Evolutionary conservation across 2,888 invertebrate species (phyloP).

Genomic region (Dyspetes luteomarginatus): DNA sequence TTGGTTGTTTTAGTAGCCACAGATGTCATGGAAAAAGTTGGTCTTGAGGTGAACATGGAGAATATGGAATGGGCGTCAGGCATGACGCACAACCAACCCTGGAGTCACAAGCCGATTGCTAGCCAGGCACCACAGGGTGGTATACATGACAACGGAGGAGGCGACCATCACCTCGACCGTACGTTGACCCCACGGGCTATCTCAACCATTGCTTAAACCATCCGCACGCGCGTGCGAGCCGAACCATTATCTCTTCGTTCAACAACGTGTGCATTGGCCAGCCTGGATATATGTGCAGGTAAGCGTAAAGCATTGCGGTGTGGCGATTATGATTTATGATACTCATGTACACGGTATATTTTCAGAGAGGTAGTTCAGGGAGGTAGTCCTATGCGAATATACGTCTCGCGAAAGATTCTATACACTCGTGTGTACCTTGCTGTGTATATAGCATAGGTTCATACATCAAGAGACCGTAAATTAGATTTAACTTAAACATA

Average conservation of each 20-base stretch:
- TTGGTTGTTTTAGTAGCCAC: conserved; percentile 9
- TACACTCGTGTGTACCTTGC: conserved; percentile 49
- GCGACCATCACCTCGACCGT: conserved; percentile 74
- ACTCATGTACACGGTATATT: conserved; percentile 69
- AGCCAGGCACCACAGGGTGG: conserved; percentile 49
- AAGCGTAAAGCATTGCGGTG: conserved; percentile 65
- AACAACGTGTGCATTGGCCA: conserved; percentile 73
- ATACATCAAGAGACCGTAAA: conserved; percentile 76
- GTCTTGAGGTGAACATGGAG: background rate
- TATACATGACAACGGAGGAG: conserved; percentile 58
- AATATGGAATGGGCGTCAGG: conserved; percentile 24
- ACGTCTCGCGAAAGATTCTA: conserved; percentile 24
- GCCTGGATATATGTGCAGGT: conserved; percentile 65
- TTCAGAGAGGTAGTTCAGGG: conserved; percentile 14
- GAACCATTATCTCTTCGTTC: conserved; percentile 78
- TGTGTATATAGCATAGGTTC: conserved; percentile 50
- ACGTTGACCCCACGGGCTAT: conserved; percentile 71
- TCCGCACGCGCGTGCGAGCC: conserved; percentile 63
- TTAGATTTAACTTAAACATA: conserved; percentile 81
- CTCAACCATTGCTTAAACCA: conserved; percentile 37
- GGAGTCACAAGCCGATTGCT: conserved; percentile 36
- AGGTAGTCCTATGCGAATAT: conserved; percentile 58
- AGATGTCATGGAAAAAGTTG: conserved; percentile 47
- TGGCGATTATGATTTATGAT: conserved; percentile 81
- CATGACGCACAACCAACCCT: conserved; percentile 35